Evolutionary conservation across 1,140 invertebrate genomes (phyloP), one percentile per base, ranked within the genome.

Genomic region (Atta texana): DNA sequence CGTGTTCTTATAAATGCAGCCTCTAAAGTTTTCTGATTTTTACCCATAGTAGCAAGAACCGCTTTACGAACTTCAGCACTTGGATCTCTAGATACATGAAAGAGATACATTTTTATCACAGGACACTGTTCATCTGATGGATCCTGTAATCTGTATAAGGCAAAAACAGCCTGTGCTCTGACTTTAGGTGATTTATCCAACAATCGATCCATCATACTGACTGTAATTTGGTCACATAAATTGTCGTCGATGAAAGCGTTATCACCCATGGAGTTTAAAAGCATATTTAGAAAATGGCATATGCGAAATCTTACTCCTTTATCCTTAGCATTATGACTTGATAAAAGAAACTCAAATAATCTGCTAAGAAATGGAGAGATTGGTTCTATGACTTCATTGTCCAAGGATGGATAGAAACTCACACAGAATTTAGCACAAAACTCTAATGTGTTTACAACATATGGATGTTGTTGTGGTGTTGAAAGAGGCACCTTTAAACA

Each of bases 111-210:
- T 92, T 97, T 96, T 5, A 98, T 97, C 0, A 98, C 97, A 16
- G 96, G 96, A 95, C 98, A 98, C 71, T 97, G 95, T 18, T 96
- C 96, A 91, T 98, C 96, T 34, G 95, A 95, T 0, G 98, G 98
- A 90, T 98, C 97, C 94, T 98, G 98, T 4, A 98, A 95, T 57
- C 98, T 95, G 28, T 97, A 96, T 21, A 98, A 94, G n/a, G 98
- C 98, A 44, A 97, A 92, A 0, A 98, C 97, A 18, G 98, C 98
- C 92, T 98, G 97, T 55, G 97, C 96, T 59, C 98, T 95, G 0
- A 98, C 97, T 86, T 96, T 96, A 5, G 97, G 96, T n/a, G 97
- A 96, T 44, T 96, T 97, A 91, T 98, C 98, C 94, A 97, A 94
- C 5, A 97, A 94, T 53, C 97, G 92, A 39, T 97, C 96, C 10